A percentile compares a stretch with the other conserved stretches of the same genome.
These are phyloP conservation scores for Cetonia aurata DNA, from an alignment of 2,888 invertebrate species.

Conservation along the genomic window DNA sequence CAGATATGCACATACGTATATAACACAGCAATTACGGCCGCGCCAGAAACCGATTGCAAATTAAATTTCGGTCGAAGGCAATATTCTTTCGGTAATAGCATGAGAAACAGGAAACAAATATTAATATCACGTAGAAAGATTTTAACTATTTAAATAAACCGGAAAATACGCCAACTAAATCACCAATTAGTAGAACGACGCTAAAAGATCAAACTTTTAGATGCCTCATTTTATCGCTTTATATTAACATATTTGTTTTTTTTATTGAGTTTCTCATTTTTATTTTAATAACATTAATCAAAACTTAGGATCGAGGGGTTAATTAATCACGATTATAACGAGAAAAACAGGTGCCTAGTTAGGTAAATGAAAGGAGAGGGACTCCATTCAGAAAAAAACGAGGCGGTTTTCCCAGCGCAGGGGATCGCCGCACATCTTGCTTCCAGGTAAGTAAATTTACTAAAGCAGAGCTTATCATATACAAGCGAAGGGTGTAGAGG, in stretches of 20 bases:
- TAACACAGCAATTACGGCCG: conserved; percentile 3
- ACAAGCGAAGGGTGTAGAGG: conserved; percentile 48
- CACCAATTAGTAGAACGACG: conserved; percentile 19
- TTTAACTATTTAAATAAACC: conserved; percentile 40
- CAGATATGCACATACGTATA: not conserved
- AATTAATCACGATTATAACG: no score
- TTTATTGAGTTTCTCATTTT: not conserved
- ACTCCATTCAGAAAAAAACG: not conserved
- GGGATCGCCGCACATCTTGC: no score
- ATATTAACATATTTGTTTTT: conserved; percentile 32
- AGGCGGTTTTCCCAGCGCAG: not conserved
- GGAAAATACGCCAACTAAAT: conserved; percentile 16
- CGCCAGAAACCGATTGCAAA: conserved; percentile 9
- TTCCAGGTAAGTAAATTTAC: conserved; percentile 27
- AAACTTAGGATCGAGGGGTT: no score
- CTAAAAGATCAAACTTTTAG: not conserved
- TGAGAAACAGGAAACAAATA: conserved; percentile 22
- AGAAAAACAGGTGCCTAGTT: not conserved
- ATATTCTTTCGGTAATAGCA: not conserved
- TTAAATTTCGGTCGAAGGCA: conserved; percentile 15
- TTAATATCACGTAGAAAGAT: conserved; percentile 3
- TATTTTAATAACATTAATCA: not conserved
- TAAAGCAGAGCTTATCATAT: conserved; percentile 47
- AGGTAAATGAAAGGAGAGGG: not conserved
- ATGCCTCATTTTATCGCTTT: not conserved